These are phyloP conservation scores for Chelonus formosanus DNA, from an alignment of 2,888 invertebrate species.

Conservation along the genomic window DNA sequence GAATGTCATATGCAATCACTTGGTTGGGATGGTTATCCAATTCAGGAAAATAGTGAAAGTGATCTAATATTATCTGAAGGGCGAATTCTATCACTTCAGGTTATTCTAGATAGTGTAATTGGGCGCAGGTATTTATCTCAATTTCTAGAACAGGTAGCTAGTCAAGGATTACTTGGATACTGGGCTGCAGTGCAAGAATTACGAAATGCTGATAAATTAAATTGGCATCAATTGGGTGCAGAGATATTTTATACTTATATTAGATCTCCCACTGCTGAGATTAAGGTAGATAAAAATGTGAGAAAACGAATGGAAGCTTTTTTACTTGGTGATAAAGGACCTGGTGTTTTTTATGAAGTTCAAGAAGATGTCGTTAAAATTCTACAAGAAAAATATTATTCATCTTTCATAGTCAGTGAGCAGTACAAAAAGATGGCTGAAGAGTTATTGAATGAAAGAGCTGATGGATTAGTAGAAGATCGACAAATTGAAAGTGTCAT, in stretches of 20 bases:
- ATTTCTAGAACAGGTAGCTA: slow-evolving; percentile 83
- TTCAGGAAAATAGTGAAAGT: slow-evolving; percentile 53
- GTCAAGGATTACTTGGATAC: slow-evolving; percentile 85
- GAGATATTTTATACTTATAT: slow-evolving; percentile 92
- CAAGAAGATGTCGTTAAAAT: slow-evolving; percentile 82
- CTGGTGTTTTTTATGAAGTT: slow-evolving; percentile 87
- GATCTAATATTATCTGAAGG: slow-evolving; percentile 51
- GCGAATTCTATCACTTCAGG: slow-evolving; percentile 72
- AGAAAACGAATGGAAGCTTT: slow-evolving; percentile 89
- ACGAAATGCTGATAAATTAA: slow-evolving; percentile 76
- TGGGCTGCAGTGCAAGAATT: slow-evolving; percentile 89
- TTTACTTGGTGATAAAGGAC: slow-evolving; percentile 85
- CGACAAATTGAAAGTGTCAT: slow-evolving; percentile 43
- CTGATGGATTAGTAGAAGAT: slow-evolving; percentile 56
- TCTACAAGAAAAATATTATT: slow-evolving; percentile 87
- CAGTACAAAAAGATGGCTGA: slow-evolving; percentile 79
- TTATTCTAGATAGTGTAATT: slow-evolving; percentile 80
- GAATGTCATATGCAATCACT: slow-evolving; percentile 78
- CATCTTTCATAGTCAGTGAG: slow-evolving; percentile 86
- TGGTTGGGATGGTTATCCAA: slow-evolving; percentile 77
- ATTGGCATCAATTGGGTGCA: slow-evolving; percentile 88
- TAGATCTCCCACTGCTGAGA: slow-evolving; percentile 80
- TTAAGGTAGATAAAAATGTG: slow-evolving; percentile 82
- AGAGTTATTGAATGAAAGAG: slow-evolving; percentile 73
- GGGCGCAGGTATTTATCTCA: slow-evolving; percentile 82